Evolutionary conservation across 2,113 vertebrate species (phyloP).

Genomic region (Chascanopsetta lugubris): DNA sequence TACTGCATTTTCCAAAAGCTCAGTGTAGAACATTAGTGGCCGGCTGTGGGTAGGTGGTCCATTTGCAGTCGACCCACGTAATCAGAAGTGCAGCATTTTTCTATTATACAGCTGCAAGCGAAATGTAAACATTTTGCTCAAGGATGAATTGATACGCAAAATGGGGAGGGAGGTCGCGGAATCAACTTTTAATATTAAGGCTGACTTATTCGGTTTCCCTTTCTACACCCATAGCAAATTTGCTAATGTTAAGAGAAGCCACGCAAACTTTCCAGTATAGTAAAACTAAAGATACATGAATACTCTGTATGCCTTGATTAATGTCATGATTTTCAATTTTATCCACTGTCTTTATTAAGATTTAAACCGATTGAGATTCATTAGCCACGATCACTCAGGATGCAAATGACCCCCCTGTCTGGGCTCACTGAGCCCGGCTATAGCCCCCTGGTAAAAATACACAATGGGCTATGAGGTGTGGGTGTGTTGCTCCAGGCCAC

Average conservation of each 20-base stretch:
- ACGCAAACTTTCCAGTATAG: background rate
- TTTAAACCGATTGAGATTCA: slow-evolving; percentile 41
- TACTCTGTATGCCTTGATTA: background rate
- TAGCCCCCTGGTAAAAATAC: slow-evolving; percentile 34
- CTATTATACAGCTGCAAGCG: background rate
- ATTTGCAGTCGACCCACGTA: no score
- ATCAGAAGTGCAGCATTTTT: background rate
- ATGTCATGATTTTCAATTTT: background rate
- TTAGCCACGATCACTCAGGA: slow-evolving; percentile 44
- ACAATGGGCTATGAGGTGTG: slow-evolving; percentile 23
- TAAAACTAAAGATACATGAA: background rate
- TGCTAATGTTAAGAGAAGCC: background rate
- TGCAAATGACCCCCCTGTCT: slow-evolving; percentile 52
- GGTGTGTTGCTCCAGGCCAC: slow-evolving; percentile 25
- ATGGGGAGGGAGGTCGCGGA: no score
- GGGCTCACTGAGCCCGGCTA: slow-evolving; percentile 45
- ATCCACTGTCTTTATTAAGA: slow-evolving; percentile 17
- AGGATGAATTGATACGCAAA: background rate
- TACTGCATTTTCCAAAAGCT: no score
- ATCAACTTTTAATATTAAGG: no score
- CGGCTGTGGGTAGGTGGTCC: no score
- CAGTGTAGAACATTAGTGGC: no score
- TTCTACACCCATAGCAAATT: no score
- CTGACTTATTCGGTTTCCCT: no score
- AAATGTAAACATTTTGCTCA: background rate